A percentile compares a stretch with the other conserved stretches of the same genome.
Evolutionary conservation across 2,797 vertebrate genomes (phyloP).

Genomic region (Tragopan temminckii): DNA sequence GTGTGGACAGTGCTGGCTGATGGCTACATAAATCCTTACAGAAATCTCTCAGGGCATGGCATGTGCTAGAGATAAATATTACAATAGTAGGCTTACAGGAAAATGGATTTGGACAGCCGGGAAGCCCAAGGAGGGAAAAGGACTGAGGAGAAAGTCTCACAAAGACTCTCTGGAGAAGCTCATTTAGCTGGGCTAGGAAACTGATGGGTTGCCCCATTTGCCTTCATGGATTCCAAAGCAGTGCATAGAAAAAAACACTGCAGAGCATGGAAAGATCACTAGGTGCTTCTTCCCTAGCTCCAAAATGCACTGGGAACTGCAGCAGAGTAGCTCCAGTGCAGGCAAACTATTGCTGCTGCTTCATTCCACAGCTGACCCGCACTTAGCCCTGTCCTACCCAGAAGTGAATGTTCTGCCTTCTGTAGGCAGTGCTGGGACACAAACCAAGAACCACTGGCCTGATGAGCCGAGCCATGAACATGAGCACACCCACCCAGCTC

Average conservation of each 20-base stretch:
- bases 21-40: background rate
- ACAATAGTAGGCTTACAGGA: constrained; percentile 23
- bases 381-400: background rate
- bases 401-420: accelerated
- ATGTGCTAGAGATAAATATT: constrained; percentile 41
- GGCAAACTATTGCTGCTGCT: background rate
- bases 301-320: background rate
- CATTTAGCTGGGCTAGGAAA: background rate
- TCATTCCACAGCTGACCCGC: background rate
- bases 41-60: constrained; percentile 37
- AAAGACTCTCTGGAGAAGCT: background rate
- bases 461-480: accelerated
- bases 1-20: background rate
- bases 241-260: background rate
- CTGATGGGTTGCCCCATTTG: background rate
- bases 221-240: background rate
- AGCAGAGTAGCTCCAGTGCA: background rate
- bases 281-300: background rate
- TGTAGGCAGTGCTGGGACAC: background rate
- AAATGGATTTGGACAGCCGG: constrained; percentile 5
- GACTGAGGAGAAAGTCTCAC: background rate
- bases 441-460: background rate
- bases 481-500: accelerated
- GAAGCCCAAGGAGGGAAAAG: background rate
- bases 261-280: background rate